phyloP scores from a whole-genome alignment of 1,140 invertebrate genomes.

The Tigriopus japonicus region DNA sequence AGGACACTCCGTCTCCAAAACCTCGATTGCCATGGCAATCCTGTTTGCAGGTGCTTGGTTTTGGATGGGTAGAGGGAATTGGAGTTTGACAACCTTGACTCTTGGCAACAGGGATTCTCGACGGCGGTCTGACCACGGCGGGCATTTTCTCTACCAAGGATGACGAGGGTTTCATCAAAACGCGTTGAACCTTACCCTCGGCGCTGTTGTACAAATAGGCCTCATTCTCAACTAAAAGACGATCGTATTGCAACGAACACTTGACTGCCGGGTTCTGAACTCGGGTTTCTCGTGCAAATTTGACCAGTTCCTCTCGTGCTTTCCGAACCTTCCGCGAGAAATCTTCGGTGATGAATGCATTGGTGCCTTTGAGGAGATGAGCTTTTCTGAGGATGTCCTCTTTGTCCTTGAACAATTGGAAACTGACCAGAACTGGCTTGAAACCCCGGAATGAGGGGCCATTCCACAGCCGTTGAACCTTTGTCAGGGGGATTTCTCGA shows the following conservation, averaged over 20 bases:
- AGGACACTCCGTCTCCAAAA: no score
- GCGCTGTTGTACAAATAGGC: slow-evolving; percentile 8
- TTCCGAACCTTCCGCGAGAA: slow-evolving; percentile 13
- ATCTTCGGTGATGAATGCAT: slow-evolving; percentile 13
- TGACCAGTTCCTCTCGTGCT: slow-evolving; percentile 11
- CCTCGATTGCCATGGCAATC: no score
- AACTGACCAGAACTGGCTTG: slow-evolving; percentile 1
- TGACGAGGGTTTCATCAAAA: slow-evolving; percentile 5
- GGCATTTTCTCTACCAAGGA: background rate
- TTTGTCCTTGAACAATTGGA: slow-evolving; percentile 13
- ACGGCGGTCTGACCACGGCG: no score
- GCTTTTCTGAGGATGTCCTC: background rate
- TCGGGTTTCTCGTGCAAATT: slow-evolving; percentile 5
- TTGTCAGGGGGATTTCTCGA: slow-evolving; percentile 7
- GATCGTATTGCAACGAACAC: slow-evolving; percentile 3
- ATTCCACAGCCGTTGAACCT: slow-evolving; percentile 10
- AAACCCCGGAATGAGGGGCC: slow-evolving; percentile 10
- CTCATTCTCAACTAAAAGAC: slow-evolving; percentile 11
- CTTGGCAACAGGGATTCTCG: no score
- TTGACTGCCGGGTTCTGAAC: background rate
- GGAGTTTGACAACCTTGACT: no score
- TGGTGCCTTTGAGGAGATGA: slow-evolving; percentile 6
- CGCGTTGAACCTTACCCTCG: slow-evolving; percentile 11
- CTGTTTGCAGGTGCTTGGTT: no score
- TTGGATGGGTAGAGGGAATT: no score